A percentile compares a stretch with the other conserved stretches of the same genome.
Evolutionary conservation across 35 echinoderm and acorn worm species (phyloP).

Genomic region (Hemicentrotus pulcherrimus): DNA sequence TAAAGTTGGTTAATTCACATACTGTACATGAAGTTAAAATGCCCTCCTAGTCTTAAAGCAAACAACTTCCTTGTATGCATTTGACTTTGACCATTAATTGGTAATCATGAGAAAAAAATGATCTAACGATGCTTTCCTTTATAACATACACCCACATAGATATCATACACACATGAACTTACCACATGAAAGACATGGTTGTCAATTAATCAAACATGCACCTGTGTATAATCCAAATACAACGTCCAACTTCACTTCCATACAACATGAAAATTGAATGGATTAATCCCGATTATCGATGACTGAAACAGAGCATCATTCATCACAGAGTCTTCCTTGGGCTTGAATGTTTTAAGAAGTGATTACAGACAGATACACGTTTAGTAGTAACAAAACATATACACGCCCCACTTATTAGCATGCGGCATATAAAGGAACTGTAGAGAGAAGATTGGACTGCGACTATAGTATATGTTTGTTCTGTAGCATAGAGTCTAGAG

Average conservation of each 20-base stretch:
- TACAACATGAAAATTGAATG: neutral
- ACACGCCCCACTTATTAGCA: neutral
- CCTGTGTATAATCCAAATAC: neutral
- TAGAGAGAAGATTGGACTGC: neutral
- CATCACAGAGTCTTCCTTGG: neutral
- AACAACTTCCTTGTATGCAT: too few relatives aligned
- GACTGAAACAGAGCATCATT: neutral
- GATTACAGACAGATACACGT: neutral
- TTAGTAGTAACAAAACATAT: constrained; percentile 6
- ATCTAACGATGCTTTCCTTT: too few relatives aligned
- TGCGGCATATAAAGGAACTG: neutral
- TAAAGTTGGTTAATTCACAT: too few relatives aligned
- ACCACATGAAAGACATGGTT: neutral
- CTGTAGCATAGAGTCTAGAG: neutral
- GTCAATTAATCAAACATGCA: neutral
- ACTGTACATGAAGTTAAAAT: too few relatives aligned
- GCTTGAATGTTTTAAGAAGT: neutral
- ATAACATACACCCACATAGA: too few relatives aligned
- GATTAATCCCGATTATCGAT: neutral
- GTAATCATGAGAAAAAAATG: too few relatives aligned
- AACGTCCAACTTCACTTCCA: neutral
- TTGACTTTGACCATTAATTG: too few relatives aligned
- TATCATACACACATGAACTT: neutral
- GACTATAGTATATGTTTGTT: neutral
- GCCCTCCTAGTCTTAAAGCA: too few relatives aligned